Percentiles rank a stretch among this genome's conserved stretches.
Conservation (phyloP, 1,140 invertebrate species). For the Berghia stephanieae region DNA sequence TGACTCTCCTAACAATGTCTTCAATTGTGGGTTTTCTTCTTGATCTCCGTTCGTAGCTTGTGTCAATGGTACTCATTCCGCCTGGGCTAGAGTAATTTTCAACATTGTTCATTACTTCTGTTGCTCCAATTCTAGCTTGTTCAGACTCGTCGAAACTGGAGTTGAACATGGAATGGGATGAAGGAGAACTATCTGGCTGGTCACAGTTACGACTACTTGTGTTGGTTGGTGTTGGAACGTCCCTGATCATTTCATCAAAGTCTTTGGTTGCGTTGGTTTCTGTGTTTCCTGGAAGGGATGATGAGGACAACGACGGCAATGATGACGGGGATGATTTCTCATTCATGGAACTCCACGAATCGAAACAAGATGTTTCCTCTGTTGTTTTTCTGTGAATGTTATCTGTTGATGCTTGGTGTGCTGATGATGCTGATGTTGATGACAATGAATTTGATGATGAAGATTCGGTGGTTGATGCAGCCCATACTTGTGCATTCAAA, state of each 20-base stretch:
- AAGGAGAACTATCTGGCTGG: constrained; percentile 24
- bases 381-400: neutral
- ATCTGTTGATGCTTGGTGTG: neutral
- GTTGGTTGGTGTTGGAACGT: neutral
- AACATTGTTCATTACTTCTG: constrained; percentile 9
- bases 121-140: neutral
- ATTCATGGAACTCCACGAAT: neutral
- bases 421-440: neutral
- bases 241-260: neutral
- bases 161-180: constrained; percentile 20
- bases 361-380: neutral
- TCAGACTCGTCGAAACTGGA: constrained; percentile 28
- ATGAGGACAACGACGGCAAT: neutral
- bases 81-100: neutral
- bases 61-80: constrained; percentile 14
- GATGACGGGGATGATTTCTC: neutral
- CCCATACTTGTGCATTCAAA: neutral
- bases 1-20: constrained; percentile 58
- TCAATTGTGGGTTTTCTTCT: constrained; percentile 57
- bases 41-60: constrained; percentile 42
- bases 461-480: neutral
- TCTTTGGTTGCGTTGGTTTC: neutral
- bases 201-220: constrained; percentile 14
- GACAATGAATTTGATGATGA: neutral
- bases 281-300: neutral